Conservation (phyloP, 1,140 invertebrate genomes). For the Pararge aegeria region DNA sequence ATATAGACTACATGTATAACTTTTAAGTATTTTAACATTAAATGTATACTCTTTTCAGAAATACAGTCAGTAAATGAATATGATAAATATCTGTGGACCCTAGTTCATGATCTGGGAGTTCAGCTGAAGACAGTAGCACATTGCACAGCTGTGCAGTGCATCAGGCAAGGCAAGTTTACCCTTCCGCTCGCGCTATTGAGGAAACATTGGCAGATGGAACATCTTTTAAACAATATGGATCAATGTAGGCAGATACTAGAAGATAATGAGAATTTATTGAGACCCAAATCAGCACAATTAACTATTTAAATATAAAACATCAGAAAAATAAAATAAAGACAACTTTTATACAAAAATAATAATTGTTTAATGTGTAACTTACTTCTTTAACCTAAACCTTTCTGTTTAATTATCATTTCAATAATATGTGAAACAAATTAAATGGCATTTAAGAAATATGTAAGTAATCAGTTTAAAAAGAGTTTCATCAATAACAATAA, state of each 20-base stretch:
- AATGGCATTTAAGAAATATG: too few relatives aligned
- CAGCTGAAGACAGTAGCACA: constrained; percentile 89
- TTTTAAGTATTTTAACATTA: too few relatives aligned
- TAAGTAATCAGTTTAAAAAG: too few relatives aligned
- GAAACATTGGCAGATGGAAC: constrained; percentile 90
- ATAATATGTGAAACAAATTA: too few relatives aligned
- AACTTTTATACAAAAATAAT: too few relatives aligned
- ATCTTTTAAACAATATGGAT: constrained; percentile 88
- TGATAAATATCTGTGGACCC: constrained; percentile 85
- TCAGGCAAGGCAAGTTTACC: constrained; percentile 91
- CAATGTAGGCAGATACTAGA: constrained; percentile 78
- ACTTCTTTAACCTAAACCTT: too few relatives aligned
- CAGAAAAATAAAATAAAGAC: too few relatives aligned
- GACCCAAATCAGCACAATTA: constrained; percentile 60
- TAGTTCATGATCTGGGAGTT: constrained; percentile 90
- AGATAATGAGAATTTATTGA: constrained; percentile 76
- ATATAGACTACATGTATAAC: too few relatives aligned
- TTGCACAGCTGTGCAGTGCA: constrained; percentile 89
- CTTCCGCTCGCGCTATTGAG: constrained; percentile 87
- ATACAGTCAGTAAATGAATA: constrained; percentile 92
- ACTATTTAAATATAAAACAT: constrained; percentile 25
- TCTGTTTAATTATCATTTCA: too few relatives aligned
- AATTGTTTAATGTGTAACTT: too few relatives aligned
- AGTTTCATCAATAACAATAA: too few relatives aligned
- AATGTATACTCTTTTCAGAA: constrained; percentile 82